Evolutionary conservation across 2,113 vertebrate genomes (phyloP).

Genomic region (Craseonycteris thonglongyai): DNA sequence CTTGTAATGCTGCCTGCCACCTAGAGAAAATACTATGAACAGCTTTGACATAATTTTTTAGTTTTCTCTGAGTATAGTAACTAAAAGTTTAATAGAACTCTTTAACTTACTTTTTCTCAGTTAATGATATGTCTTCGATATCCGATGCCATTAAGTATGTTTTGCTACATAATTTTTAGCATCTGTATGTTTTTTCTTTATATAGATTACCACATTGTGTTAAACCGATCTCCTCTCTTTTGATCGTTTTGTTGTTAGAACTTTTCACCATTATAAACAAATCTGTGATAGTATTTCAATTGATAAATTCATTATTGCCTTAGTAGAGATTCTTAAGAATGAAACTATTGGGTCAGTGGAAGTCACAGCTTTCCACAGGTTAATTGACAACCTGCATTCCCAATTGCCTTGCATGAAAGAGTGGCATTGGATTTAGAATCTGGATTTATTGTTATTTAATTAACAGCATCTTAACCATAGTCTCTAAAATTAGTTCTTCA

Average conservation of each 20-base stretch:
- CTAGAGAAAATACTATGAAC: slow-evolving; percentile 21
- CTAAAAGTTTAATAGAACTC: neutral
- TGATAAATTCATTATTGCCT: neutral
- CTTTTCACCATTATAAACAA: slow-evolving; percentile 1
- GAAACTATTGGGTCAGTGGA: neutral
- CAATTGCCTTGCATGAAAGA: neutral
- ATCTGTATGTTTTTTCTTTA: neutral
- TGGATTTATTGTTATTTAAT: neutral
- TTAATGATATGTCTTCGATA: neutral
- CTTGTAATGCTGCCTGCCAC: slow-evolving; percentile 16
- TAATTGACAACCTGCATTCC: neutral
- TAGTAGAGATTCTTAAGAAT: neutral
- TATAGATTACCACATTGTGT: neutral
- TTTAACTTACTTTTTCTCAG: neutral
- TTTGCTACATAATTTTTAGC: neutral
- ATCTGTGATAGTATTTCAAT: neutral
- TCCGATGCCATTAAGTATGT: neutral
- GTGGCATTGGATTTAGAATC: neutral
- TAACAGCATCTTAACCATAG: neutral
- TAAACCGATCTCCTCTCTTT: neutral
- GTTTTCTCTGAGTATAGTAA: neutral
- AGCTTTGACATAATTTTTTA: neutral
- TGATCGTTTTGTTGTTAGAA: neutral
- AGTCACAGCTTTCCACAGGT: neutral
- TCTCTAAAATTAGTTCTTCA: slow-evolving; percentile 28